Base-by-base conservation (phyloP, 2,113 vertebrate species). In the Chrysemys picta region DNA sequence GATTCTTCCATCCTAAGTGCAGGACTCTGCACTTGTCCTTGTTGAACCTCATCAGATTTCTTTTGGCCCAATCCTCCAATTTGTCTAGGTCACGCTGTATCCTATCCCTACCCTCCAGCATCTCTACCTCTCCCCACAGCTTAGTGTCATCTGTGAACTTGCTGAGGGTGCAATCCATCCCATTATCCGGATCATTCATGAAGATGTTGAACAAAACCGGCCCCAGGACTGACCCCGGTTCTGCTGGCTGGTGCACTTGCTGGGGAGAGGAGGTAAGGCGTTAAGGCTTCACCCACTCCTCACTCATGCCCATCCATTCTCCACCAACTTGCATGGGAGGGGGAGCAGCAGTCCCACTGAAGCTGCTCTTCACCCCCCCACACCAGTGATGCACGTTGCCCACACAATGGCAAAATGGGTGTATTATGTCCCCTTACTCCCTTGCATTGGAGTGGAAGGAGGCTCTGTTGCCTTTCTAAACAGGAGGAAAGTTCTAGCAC, bases 251-350 rank as follows among this genome's bases (percentile, higher is more conserved):
- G 29, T 9, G 0, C 3, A 3, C 81, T 47, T 53, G n/a, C 10
- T 31, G 1, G 42, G 38, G 35, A 45, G 5, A 8, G 85, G 42
- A 89, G 45, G 10, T 8, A 10, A 0, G 31, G 0, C 8, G n/a
- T 5, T 21, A 21, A 47, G 42, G 45, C 42, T 42, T 45, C 21
- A 76, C 21, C 62, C 62, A 31, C 31, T 24, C 69, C 75, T 24
- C 24, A 86, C 19, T 1, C 14, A 24, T 49, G 47, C 17, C 38
- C 5, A 59, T 22, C 12, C 31, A 80, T 82, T 56, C 25, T 22
- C 14, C 80, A 47, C 22, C 42, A 45, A 78, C 75, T 27, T 78
- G 75, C 75, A 47, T 16, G 24, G 75, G 75, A 27, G 3, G 12
- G 16, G 2, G n/a, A 45, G 29, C 9, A 57, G n/a, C 7, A 87